Base-by-base conservation (phyloP, 2,888 invertebrate genomes). In the Chouioia cunea region DNA sequence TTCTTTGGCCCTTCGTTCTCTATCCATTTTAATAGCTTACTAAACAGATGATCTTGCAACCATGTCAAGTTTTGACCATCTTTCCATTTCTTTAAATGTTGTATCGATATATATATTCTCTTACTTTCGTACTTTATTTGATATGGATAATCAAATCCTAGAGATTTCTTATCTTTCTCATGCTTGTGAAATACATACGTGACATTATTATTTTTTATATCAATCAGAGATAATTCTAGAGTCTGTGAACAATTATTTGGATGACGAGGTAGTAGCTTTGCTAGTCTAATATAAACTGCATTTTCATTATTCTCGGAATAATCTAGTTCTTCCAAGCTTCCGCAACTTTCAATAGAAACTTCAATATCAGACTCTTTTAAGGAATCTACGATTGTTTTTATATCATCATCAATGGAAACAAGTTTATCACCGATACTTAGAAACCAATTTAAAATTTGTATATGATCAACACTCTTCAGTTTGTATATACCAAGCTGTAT, bases 11-110 rank as follows among this genome's bases (percentile, higher is more conserved):
- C 67, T 71, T 83, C 76, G 80, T 88, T 86, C 80, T 88, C 78
- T 78, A 89, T 87, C 92, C 93, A 92, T 80, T 90, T 91, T 0
- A 89, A 75, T 71, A 93, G 82, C 81, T 91, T 91, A 15, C 88
- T 87, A 74, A 91, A 86, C 47, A 92, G 84, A 75, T 86, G 87
- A 36, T 88, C 86, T 52, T 83, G 82, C 6, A 92, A 85, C 92
- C 92, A 92, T 48, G 82, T 76, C 8, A 80, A 70, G 65, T 80
- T 78, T 3, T 73, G 60, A 52, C 79, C 77, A 4, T 66, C 70
- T 46, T 71, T 60, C 15, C 65, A 15, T 0, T 69, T 20, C 0
- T 74, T 36, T 15, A 20, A 60, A 10, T 70, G 20, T 36, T 75
- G 27, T 27, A 76, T 47, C 23, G 65, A 48, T 44, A 81, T 67